Base-by-base conservation (phyloP, 2,888 invertebrate genomes). In the Thymelicus sylvestris region DNA sequence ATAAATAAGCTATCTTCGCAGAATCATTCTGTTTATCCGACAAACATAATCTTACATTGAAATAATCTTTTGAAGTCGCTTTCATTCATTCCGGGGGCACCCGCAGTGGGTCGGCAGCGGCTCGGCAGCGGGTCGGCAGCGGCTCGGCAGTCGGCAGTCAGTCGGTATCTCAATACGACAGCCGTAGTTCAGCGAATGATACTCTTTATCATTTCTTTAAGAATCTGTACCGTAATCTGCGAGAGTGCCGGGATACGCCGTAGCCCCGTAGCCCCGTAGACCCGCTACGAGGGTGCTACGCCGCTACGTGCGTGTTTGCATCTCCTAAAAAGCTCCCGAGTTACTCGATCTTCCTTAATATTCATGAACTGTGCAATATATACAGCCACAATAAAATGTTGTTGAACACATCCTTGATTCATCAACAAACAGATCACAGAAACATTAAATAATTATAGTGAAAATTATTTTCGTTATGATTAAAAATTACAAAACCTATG, bases 161-260 rank as follows among this genome's bases (percentile, higher is more conserved):
- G 7, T 19, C 52, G 52, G 52, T 52, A 19, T 24, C 55, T 55
- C 59, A 59, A 39, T n/a, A 59, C 59, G 59, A 59, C 59, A 59
- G 39, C 38, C 39, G 59, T 38, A 59, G n/a, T 38, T 39, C 59
- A 15, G 7, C 59, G 38, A 59, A 59, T 59, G 59, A 59, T 59
- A 59, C 59, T 38, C 39, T 59, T 59, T 59, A 59, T 59, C 59
- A 59, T 59, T 59, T 59, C 59, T 59, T 59, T 7, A 59, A 39
- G 59, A 38, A 59, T 59, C 59, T 59, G 38, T 15, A 50, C 15
- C n/a, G 50, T 59, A 59, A 59, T 59, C 59, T 59, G 39, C 38
- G 59, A 59, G 59, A 59, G 59, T 59, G 59, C 38, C 31, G 55
- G 50, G 47, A 31, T 57, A 57, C 57, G 57, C 31, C 57, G 57